Base-by-base conservation (phyloP, 2,797 vertebrate genomes). In the Cyclopterus lumpus region DNA sequence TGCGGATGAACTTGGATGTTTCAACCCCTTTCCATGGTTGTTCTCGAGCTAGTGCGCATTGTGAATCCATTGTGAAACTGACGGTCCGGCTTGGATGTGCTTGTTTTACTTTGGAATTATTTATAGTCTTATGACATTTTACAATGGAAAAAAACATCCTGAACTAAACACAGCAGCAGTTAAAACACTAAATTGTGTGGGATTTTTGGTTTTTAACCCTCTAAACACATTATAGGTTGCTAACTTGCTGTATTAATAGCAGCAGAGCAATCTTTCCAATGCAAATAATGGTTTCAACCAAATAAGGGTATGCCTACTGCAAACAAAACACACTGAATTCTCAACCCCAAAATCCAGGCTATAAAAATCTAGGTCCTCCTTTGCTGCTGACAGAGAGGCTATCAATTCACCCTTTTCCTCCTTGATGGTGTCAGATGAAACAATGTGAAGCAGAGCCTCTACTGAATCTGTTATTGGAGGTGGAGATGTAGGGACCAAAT, bases 1-100 rank as follows among this genome's bases (percentile, higher is more conserved):
- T 73, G 83, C 81, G 90, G 92, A 93, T 94, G 93, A 96, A 93
- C 90, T 87, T 86, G 60, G 64, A 67, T 73, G 76, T 80, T 85
- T 86, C 73, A 66, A 73, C 66, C 70, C 74, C 79, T 86, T 81
- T 73, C 66, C 24, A 12, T 7, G 34, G 53, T 54, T 71, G 53
- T 86, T 90, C 71, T 68, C 77, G 68, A 78, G 57, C 60, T 22
- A 6, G 79, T 75, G 63, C 54, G 84, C 67, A 73, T 81, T 89
- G 73, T 84, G 40, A 88, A 75, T 77, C 65, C 70, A 77, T 65
- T 75, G 88, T 86, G 73, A 84, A 83, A 77, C 71, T 81, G 70
- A 61, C 75, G 68, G 71, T 73, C 62, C 67, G 36, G 32, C 40
- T 59, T 67, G 55, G 24, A 68, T 63, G 51, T 71, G 61, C 73